Base-by-base conservation (phyloP, 1,140 invertebrate species). In the Diorhabda carinulata region DNA sequence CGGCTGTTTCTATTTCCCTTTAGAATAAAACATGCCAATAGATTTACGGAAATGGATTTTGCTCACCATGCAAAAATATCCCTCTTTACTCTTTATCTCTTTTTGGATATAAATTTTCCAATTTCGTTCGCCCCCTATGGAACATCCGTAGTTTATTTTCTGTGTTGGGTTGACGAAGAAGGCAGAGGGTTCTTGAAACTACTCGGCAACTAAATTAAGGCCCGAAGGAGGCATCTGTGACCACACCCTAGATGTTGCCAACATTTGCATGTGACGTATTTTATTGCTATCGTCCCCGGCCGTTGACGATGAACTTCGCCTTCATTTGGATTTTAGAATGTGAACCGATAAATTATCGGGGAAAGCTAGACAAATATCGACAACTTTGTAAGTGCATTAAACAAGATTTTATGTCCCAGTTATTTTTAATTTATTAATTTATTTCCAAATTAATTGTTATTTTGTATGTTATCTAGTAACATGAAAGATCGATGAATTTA, bases 211-310 rank as follows among this genome's bases (percentile, higher is more conserved):
- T 81, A 80, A 81, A 81, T 81, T 81, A 81, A 80, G 78, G 78
- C 77, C 74, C 73, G 76, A 72, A 74, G 78, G 76, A 80, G 78
- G 79, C 79, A 81, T 81, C 79, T 81, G 79, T 81, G 79, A 81
- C 79, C 79, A 79, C 78, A 81, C 78, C 78, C 78, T 72, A 76
- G 73, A 77, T 76, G 76, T 76, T 77, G 76, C 70, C 71, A 74
- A 78, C 77, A 79, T 80, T 81, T 81, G 79, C 79, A 80, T 80
- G 78, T 81, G 79, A 81, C 79, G 78, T 80, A 80, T 80, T 81
- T 80, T 80, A 81, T 80, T 81, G 77, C 78, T 76, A 69, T 74
- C 75, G 77, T 52, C 47, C 47, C 47, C 6, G n/a, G 6, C 47
- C 47, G 47, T 8, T 52, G 47, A 52, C 47, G 47, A 80, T 79